Evolutionary conservation across 2,797 vertebrate species (phyloP).

Genomic region (Ispidina lecontei): DNA sequence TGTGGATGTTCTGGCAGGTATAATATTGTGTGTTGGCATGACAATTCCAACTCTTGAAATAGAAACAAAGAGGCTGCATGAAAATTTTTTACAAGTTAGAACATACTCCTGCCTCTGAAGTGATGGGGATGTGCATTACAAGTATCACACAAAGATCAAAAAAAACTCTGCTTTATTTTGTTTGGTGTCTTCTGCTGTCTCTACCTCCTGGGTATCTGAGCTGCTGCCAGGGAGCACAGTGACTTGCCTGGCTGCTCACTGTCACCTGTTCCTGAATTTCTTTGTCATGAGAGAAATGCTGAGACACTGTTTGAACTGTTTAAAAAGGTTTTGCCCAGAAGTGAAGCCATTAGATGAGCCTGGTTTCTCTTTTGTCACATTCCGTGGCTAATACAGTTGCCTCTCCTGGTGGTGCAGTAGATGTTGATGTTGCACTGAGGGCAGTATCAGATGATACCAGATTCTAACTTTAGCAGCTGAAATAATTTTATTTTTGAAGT

Average conservation of each 20-base stretch:
- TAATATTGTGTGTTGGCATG: background rate
- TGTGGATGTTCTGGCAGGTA: constrained; percentile 1
- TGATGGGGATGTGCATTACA: background rate
- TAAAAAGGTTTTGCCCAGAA: background rate
- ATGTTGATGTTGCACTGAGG: background rate
- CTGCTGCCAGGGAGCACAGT: fast-evolving
- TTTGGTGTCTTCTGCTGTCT: background rate
- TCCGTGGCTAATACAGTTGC: background rate
- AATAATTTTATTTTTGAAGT: background rate
- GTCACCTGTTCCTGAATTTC: background rate
- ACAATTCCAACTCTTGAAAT: background rate
- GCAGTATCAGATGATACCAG: background rate
- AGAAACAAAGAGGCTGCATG: background rate
- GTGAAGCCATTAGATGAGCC: background rate
- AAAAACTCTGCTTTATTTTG: background rate
- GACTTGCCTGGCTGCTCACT: background rate
- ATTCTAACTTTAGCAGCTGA: background rate
- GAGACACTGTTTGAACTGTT: background rate
- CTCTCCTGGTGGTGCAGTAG: background rate
- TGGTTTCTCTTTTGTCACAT: background rate
- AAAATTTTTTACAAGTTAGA: background rate
- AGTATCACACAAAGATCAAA: background rate
- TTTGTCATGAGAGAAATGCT: background rate
- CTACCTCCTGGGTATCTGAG: background rate
- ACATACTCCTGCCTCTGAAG: background rate